Percentiles rank a stretch among this genome's conserved stretches.
Evolutionary conservation across 1,140 invertebrate genomes (phyloP).

Genomic region (Solen grandis): DNA sequence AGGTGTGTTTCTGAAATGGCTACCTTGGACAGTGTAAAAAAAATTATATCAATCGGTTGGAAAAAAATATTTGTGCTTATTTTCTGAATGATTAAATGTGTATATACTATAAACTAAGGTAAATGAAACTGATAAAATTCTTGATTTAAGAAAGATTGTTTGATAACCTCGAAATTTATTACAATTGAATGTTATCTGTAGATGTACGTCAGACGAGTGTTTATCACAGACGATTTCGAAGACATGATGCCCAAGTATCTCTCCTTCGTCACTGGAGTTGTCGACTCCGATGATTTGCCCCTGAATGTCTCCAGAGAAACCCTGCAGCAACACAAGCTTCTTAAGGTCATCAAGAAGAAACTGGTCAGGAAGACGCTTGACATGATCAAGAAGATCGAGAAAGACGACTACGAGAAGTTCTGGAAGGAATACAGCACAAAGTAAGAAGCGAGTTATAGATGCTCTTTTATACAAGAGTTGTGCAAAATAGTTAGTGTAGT

Average conservation of each 20-base stretch:
- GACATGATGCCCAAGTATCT: slow-evolving; percentile 99
- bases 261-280: slow-evolving; percentile 96
- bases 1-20: slow-evolving; percentile 82
- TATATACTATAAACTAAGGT: no score
- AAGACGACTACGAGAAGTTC: slow-evolving; percentile 95
- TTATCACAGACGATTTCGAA: slow-evolving; percentile 99
- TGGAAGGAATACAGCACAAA: slow-evolving; percentile 99
- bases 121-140: no score
- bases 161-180: no score
- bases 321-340: slow-evolving; percentile 97
- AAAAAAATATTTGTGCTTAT: no score
- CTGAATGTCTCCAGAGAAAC: slow-evolving; percentile 99
- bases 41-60: no score
- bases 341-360: slow-evolving; percentile 99
- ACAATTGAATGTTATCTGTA: slow-evolving; percentile 76
- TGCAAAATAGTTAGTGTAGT: no score
- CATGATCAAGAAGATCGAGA: slow-evolving; percentile 98
- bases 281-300: slow-evolving; percentile 99
- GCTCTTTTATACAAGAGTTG: no score
- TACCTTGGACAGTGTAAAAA: background rate
- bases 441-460: slow-evolving; percentile 81
- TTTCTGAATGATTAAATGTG: no score
- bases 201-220: slow-evolving; percentile 97
- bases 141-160: no score
- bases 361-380: slow-evolving; percentile 97